These are phyloP conservation scores for Bombus waltoni DNA, from an alignment of 1,140 invertebrate species.

Conservation along the genomic window DNA sequence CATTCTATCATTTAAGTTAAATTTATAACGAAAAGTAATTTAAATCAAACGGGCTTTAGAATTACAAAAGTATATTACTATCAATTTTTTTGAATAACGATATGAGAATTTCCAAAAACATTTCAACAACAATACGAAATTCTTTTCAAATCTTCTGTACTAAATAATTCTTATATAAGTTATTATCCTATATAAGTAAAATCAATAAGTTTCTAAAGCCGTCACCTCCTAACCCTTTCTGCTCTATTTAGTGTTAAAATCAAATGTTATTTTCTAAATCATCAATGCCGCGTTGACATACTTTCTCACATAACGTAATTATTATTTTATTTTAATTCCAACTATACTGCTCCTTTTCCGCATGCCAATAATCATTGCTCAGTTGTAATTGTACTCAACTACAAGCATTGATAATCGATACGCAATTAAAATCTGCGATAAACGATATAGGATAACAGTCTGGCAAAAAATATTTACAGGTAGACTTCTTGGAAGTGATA, in stretches of 20 bases:
- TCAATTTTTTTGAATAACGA: too few relatives aligned
- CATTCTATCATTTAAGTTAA: too few relatives aligned
- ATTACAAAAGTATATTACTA: too few relatives aligned
- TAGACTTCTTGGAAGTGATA: slow-evolving; percentile 34
- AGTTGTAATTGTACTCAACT: not conserved
- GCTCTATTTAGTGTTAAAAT: not conserved
- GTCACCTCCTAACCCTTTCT: not conserved
- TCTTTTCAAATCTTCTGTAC: not conserved
- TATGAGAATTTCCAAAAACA: not conserved
- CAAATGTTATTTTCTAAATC: not conserved
- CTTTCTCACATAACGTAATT: not conserved
- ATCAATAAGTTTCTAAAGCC: not conserved
- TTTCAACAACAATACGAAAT: not conserved
- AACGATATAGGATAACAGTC: not conserved
- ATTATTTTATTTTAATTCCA: not conserved
- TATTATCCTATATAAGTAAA: not conserved
- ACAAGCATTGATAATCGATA: not conserved
- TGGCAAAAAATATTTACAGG: slow-evolving; percentile 20
- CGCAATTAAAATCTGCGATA: not conserved
- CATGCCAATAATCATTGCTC: not conserved
- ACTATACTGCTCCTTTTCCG: not conserved
- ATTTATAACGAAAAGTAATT: not conserved
- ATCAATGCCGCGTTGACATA: not conserved
- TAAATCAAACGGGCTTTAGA: not conserved
- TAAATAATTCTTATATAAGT: not conserved